phyloP scores from a whole-genome alignment of 2,797 vertebrate species.

The Cyprinodon diabolis region DNA sequence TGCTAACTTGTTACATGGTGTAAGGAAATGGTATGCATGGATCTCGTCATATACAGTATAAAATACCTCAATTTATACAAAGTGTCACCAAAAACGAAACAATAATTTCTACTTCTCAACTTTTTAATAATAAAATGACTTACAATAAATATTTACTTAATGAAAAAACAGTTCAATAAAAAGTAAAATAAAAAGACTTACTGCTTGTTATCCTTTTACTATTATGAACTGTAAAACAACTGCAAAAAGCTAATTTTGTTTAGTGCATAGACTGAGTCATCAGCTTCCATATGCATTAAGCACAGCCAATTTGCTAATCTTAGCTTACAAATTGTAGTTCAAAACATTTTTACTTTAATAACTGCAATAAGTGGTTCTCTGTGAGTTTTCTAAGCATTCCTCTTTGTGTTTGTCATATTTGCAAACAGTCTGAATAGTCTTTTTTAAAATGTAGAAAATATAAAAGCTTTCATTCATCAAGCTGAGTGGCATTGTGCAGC shows the following conservation, averaged over 20 bases:
- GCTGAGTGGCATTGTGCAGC: background rate
- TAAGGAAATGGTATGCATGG: background rate
- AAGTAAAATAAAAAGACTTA: background rate
- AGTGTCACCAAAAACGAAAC: background rate
- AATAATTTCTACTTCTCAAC: background rate
- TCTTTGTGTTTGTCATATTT: background rate
- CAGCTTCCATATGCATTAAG: background rate
- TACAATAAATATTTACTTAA: background rate
- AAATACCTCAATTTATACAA: background rate
- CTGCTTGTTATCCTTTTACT: background rate
- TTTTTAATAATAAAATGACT: background rate
- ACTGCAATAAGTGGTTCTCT: background rate
- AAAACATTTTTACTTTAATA: background rate
- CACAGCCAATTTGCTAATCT: background rate
- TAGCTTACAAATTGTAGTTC: background rate
- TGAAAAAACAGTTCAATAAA: too few species aligned
- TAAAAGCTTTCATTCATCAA: background rate
- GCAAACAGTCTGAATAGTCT: background rate
- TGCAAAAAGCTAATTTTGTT: background rate
- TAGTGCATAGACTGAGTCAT: background rate
- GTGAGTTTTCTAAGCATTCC: background rate
- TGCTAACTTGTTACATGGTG: background rate
- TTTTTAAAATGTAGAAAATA: background rate
- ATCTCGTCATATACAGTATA: background rate
- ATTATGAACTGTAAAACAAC: background rate